These are phyloP conservation scores for Toxotes chatareus DNA, from an alignment of 2,113 vertebrate genomes.

Conservation along the genomic window DNA sequence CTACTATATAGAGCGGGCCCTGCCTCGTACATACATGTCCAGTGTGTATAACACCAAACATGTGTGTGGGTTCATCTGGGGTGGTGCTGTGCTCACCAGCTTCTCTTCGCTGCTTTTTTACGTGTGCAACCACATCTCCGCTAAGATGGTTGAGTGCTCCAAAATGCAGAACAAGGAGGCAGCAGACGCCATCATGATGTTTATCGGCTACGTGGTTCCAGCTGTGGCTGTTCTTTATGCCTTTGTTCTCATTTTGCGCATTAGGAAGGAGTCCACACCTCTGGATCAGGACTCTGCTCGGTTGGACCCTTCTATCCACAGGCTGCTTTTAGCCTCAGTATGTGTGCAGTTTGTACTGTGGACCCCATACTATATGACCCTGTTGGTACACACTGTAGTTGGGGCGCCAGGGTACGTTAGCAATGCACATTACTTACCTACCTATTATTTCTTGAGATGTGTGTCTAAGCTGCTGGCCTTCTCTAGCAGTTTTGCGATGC, in stretches of 20 bases:
- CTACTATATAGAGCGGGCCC: slow-evolving; percentile 95
- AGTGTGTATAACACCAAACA: slow-evolving; percentile 98
- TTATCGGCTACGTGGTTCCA: slow-evolving; percentile 94
- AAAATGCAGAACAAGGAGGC: slow-evolving; percentile 96
- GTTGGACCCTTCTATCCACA: slow-evolving; percentile 92
- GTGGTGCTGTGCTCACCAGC: slow-evolving; percentile 95
- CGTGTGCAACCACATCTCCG: slow-evolving; percentile 94
- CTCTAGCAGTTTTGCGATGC: slow-evolving; percentile 92
- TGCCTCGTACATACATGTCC: slow-evolving; percentile 97
- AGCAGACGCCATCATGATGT: slow-evolving; percentile 93
- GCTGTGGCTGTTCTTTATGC: slow-evolving; percentile 91
- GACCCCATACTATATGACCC: slow-evolving; percentile 93
- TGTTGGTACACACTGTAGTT: slow-evolving; percentile 89
- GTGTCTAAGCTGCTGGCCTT: slow-evolving; percentile 92
- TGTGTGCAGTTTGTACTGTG: slow-evolving; percentile 93
- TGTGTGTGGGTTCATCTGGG: slow-evolving; percentile 97
- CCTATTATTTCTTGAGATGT: slow-evolving; percentile 86
- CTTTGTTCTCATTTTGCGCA: slow-evolving; percentile 89
- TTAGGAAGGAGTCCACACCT: slow-evolving; percentile 91
- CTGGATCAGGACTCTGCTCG: slow-evolving; percentile 92
- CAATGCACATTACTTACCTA: slow-evolving; percentile 75
- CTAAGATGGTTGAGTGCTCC: slow-evolving; percentile 92
- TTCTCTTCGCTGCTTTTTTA: slow-evolving; percentile 97
- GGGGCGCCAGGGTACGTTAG: slow-evolving; percentile 76
- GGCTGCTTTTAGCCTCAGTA: slow-evolving; percentile 92